A percentile compares a stretch with the other conserved stretches of the same genome.
These are phyloP conservation scores for Drosophila virilis DNA, from an alignment of 1,140 invertebrate genomes.

Conservation along the genomic window DNA sequence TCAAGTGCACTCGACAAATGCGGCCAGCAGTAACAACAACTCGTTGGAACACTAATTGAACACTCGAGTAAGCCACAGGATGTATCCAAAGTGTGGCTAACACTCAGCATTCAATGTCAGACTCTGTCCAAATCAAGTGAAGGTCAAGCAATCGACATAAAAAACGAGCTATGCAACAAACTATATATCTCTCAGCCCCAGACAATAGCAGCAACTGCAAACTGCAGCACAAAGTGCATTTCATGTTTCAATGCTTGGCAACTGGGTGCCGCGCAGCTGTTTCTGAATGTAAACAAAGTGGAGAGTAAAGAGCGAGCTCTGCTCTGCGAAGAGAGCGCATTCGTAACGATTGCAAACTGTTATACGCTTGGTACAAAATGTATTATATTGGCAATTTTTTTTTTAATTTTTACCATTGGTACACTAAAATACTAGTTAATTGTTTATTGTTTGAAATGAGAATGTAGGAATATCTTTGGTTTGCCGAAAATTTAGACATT, in stretches of 20 bases:
- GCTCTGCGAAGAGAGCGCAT: constrained; percentile 11
- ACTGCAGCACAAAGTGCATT: constrained; percentile 30
- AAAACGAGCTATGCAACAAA: constrained; percentile 60
- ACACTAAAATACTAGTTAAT: background rate
- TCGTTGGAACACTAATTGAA: constrained; percentile 22
- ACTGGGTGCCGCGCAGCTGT: constrained; percentile 31
- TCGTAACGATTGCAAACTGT: constrained; percentile 49
- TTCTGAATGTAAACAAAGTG: constrained; percentile 74
- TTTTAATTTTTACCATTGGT: background rate
- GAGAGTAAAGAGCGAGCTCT: constrained; percentile 26
- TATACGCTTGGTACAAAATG: constrained; percentile 48
- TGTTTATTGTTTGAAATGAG: background rate
- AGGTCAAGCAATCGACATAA: constrained; percentile 71
- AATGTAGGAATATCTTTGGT: background rate
- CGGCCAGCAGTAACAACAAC: constrained; percentile 51
- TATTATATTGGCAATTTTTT: background rate
- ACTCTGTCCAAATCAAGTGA: constrained; percentile 60
- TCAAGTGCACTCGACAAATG: background rate
- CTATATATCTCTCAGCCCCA: constrained; percentile 58
- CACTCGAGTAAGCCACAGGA: constrained; percentile 7
- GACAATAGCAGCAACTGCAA: constrained; percentile 5
- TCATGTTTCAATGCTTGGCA: constrained; percentile 61
- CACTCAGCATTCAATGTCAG: constrained; percentile 66
- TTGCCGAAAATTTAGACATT: too few species aligned
- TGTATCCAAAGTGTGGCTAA: constrained; percentile 17